Conservation (phyloP, 1,140 invertebrate species). For the Holcopasites calliopsidis region DNA sequence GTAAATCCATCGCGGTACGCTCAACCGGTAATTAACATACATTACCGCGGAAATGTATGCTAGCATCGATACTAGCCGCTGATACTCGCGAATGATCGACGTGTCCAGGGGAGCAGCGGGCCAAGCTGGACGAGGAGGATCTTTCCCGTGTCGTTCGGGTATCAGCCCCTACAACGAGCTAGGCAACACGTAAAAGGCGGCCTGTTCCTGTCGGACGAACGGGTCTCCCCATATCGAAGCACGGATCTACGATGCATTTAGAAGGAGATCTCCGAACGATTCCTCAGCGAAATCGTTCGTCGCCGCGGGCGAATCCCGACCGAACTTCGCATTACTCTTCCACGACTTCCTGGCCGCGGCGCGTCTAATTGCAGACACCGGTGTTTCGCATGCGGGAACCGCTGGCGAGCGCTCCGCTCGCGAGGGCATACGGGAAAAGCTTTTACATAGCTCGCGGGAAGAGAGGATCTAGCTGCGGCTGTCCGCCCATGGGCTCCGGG, state of each 20-base stretch:
- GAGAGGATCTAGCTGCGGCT: no score
- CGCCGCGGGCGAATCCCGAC: constrained; percentile 49
- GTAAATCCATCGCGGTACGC: not conserved
- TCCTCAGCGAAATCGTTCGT: constrained; percentile 41
- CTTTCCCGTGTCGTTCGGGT: constrained; percentile 26
- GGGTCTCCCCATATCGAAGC: constrained; percentile 45
- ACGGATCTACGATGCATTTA: constrained; percentile 60
- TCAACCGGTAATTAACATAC: constrained; percentile 36
- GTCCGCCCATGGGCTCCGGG: constrained; percentile 32
- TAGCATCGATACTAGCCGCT: constrained; percentile 3
- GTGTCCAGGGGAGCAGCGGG: constrained; percentile 1
- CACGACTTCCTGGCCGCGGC: constrained; percentile 63
- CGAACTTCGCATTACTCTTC: constrained; percentile 39
- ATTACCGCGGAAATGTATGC: constrained; percentile 16
- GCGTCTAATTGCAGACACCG: constrained; percentile 50
- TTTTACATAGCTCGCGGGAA: no score
- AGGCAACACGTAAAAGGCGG: constrained; percentile 37
- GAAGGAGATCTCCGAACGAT: constrained; percentile 55
- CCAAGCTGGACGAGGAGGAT: not conserved
- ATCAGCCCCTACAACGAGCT: not conserved
- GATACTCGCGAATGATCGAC: constrained; percentile 30
- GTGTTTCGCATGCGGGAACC: constrained; percentile 19
- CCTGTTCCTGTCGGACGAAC: constrained; percentile 39
- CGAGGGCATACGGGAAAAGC: not conserved
- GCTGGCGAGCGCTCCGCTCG: not conserved